Base-by-base conservation (phyloP, 2,797 vertebrate species). In the Poeciliopsis presidionis region DNA sequence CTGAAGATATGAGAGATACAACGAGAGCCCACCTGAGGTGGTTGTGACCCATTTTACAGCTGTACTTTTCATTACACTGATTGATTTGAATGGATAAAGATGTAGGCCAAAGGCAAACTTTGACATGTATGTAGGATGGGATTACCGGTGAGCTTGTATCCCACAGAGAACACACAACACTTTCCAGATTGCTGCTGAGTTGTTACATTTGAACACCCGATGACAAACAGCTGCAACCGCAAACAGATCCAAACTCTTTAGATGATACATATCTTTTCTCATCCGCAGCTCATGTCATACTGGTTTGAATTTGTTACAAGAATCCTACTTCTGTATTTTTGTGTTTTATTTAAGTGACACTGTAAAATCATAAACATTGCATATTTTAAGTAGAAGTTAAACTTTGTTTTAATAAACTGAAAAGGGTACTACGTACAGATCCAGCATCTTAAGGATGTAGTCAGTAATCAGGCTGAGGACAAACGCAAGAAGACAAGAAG, bases 21-120 rank as follows among this genome's bases (percentile, higher is more conserved):
- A 16, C 61, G 49, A 70, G 36, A 78, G 79, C 78, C 67, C 55
- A 73, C 88, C 86, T 90, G 78, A 87, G 75, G 86, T 45, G 80
- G 63, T 3, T 51, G 59, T 3, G 85, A 88, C 89, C 91, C 77
- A 89, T 63, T 90, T 90, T 74, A 14, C 72, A 43, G 39, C 73
- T 70, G 28, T 85, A 76, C 30, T 71, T 80, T 33, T 45, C n/a
- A 43, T 65, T 72, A 53, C 63, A 25, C 72, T 30, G 33, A 63
- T 57, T 46, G 5, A 20, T 30, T 25, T 69, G 41, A 79, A 82
- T 45, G 36, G 49, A 63, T 49, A 65, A 45, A 78, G 69, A 81
- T 84, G 43, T 81, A 83, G 84, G 87, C 76, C 83, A 79, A 51
- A 18, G 53, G 36, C 75, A 74, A 72, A 78, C 39, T 1, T 77